Percentiles rank a stretch among this genome's conserved stretches.
Conservation (phyloP, 2,888 invertebrate genomes). For the Agriopis aurantiaria region DNA sequence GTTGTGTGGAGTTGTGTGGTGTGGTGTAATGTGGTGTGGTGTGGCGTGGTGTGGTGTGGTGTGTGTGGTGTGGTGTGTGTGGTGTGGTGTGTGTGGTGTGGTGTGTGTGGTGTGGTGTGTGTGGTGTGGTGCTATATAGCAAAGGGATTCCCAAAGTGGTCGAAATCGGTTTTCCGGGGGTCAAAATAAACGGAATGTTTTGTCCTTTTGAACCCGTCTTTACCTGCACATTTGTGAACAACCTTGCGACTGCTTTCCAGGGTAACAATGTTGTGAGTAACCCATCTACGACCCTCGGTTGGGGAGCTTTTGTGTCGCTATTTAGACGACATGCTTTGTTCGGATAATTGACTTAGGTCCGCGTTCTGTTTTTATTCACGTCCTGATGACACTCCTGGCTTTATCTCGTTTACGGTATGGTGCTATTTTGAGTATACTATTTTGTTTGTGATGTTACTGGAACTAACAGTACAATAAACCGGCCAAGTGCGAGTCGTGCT, state of each 20-base stretch:
- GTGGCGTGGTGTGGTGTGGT: no score
- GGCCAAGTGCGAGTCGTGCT: no score
- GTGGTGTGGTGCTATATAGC: no score
- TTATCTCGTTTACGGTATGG: conserved; percentile 33
- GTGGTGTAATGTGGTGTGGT: no score
- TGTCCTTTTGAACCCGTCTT: no score
- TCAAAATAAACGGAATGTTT: no score
- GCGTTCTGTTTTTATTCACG: conserved; percentile 43
- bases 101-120: no score
- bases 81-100: no score
- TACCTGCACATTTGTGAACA: neutral
- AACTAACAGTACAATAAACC: neutral
- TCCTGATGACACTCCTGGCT: conserved; percentile 39
- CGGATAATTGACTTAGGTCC: conserved; percentile 59
- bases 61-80: no score
- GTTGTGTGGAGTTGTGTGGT: no score
- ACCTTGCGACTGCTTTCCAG: conserved; percentile 8
- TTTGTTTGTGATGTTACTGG: conserved; percentile 15
- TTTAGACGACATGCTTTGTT: conserved; percentile 58
- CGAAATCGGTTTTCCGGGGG: no score
- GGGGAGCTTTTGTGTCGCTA: conserved; percentile 49
- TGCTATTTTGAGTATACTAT: conserved; percentile 17
- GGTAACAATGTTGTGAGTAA: conserved; percentile 25
- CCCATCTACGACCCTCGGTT: conserved; percentile 37
- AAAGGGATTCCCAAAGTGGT: no score